Base-by-base conservation (phyloP, 2,888 invertebrate genomes). In the Agrypnus murinus region DNA sequence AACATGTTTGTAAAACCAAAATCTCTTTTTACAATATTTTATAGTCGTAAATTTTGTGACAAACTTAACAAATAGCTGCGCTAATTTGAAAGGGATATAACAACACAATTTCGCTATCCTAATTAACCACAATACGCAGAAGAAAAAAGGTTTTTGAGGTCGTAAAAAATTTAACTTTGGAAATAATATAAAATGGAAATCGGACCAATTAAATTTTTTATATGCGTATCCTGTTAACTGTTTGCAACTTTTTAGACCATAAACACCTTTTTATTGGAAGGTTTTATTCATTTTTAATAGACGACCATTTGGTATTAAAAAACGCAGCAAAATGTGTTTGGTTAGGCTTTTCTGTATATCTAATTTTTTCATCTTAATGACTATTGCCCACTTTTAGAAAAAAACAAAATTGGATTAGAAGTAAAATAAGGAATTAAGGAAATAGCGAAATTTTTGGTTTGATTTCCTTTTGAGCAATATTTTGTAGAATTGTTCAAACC, bases 61-160 rank as follows among this genome's bases (percentile, higher is more conserved):
- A 43, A 43, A 43, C 7, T 25, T 43, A 43, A 43, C 43, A 43
- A 43, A 43, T 43, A 43, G 43, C 15, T 7, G 43, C 15, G 43
- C 43, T 43, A 43, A 43, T 43, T 43, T 43, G 43, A 43, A 43
- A 8, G 8, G 8, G 14, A 43, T 25, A 43, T 43, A 43, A 43
- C 43, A 43, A 43, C 43, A 43, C 43, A 8, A 25, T 25, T 43
- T 43, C 14, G 7, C 14, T 43, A 15, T 43, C 15, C 43, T 7
- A 43, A 43, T 43, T 43, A 43, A 43, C 38, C 38, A 43, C 14
- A 12, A 43, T 43, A 43, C 25, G 5, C 25, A 25, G 5, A 25
- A 25, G 5, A 25, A 25, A n/a, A 25, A 25, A 25, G 5, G 3
- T 25, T 2, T 25, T 25, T 38, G 14, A 43, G 15, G 43, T 43